Evolutionary conservation across 2,113 vertebrate genomes (phyloP).

Genomic region (Centropus bengalensis): DNA sequence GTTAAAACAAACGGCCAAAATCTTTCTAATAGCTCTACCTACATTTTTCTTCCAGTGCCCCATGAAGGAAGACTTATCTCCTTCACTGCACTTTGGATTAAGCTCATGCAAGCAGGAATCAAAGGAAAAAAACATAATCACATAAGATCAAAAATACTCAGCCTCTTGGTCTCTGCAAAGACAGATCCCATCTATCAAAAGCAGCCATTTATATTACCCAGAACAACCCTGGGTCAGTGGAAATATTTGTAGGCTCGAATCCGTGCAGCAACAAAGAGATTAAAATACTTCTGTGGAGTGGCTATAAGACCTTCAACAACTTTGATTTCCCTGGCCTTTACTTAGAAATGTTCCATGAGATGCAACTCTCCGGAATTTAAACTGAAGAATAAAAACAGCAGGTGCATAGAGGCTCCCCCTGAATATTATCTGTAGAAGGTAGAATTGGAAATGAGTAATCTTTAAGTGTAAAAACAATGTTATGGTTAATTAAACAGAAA

Average conservation of each 20-base stretch:
- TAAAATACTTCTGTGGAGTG: neutral
- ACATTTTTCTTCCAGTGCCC: fast-evolving
- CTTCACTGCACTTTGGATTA: neutral
- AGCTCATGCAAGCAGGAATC: neutral
- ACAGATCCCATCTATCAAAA: constrained; percentile 15
- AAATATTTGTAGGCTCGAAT: neutral
- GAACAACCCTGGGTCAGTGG: neutral
- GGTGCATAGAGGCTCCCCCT: neutral
- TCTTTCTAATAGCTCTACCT: neutral
- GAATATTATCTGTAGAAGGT: neutral
- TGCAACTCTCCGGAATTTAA: neutral
- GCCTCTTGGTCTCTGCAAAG: neutral
- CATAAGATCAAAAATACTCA: neutral
- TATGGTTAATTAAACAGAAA: constrained; percentile 26
- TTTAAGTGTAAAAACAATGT: constrained; percentile 4
- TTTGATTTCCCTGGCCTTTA: neutral
- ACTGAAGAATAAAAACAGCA: neutral
- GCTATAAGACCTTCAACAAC: neutral
- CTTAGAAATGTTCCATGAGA: neutral
- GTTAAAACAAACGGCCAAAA: neutral
- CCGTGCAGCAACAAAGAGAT: neutral
- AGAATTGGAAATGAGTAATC: neutral
- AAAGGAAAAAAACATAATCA: neutral
- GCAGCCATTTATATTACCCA: neutral
- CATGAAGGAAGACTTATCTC: neutral